These are phyloP conservation scores for Tribolium madens DNA, from an alignment of 1,140 invertebrate genomes.

Conservation along the genomic window DNA sequence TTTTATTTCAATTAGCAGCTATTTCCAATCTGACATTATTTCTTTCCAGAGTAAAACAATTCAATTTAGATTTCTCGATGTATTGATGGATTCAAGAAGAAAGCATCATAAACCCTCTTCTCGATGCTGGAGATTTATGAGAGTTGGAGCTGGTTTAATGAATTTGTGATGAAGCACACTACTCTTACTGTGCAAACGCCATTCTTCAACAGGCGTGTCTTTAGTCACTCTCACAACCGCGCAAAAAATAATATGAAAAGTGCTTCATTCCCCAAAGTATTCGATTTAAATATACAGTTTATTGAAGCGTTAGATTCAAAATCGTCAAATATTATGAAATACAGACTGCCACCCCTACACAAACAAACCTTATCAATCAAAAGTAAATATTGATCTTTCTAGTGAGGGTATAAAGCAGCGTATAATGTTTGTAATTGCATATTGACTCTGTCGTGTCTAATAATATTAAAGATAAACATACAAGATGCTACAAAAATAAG, in stretches of 20 bases:
- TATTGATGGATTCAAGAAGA: constrained; percentile 19
- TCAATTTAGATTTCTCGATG: constrained; percentile 1
- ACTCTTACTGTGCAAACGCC: background rate
- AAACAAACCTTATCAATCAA: background rate
- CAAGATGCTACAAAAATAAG: background rate
- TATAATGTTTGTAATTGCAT: background rate
- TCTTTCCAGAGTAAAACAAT: background rate
- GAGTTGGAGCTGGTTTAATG: constrained; percentile 14
- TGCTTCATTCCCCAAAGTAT: background rate
- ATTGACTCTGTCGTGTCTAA: background rate
- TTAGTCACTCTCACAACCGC: background rate
- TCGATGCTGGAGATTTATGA: constrained; percentile 9
- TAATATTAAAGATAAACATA: background rate
- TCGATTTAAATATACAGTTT: background rate
- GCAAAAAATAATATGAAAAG: background rate
- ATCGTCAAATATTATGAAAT: background rate
- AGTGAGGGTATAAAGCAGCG: background rate
- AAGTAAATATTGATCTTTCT: background rate
- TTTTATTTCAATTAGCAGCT: background rate
- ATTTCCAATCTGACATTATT: background rate
- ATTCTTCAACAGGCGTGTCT: background rate
- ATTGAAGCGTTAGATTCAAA: background rate
- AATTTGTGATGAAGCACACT: constrained; percentile 25
- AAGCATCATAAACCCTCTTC: constrained; percentile 21
- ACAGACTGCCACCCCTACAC: background rate